Conservation (phyloP, 2,888 invertebrate genomes). For the Epinotia brunnichana region DNA sequence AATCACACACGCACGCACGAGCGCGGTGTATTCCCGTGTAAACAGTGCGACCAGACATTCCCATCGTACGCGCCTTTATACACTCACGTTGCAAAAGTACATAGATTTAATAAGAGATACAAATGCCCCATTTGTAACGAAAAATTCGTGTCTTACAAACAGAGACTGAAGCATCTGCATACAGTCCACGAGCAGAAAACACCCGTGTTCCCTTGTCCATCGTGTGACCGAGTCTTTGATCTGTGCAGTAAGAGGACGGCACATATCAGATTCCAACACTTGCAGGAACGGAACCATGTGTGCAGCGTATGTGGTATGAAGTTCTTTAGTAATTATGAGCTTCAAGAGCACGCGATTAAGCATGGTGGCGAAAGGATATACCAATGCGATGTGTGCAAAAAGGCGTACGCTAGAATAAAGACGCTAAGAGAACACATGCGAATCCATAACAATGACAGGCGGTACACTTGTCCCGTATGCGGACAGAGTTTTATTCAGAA, state of each 20-base stretch:
- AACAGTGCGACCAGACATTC: slow-evolving; percentile 68
- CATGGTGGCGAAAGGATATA: slow-evolving; percentile 82
- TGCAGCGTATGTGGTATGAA: slow-evolving; percentile 81
- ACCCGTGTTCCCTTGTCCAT: slow-evolving; percentile 72
- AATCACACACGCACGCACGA: slow-evolving; percentile 74
- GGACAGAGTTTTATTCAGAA: slow-evolving; percentile 77
- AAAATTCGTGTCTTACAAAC: slow-evolving; percentile 75
- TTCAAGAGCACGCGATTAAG: slow-evolving; percentile 82
- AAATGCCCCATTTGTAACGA: slow-evolving; percentile 79
- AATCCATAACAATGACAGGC: slow-evolving; percentile 75
- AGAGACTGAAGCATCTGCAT: slow-evolving; percentile 72
- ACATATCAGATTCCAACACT: slow-evolving; percentile 74
- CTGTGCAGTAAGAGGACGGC: slow-evolving; percentile 74
- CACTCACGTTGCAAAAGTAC: slow-evolving; percentile 71
- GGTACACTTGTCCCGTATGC: slow-evolving; percentile 73
- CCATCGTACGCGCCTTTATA: slow-evolving; percentile 68
- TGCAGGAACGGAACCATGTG: slow-evolving; percentile 76
- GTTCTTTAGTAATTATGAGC: slow-evolving; percentile 82
- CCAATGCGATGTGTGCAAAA: slow-evolving; percentile 81
- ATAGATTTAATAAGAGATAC: slow-evolving; percentile 72
- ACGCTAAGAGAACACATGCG: slow-evolving; percentile 78
- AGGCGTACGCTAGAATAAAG: slow-evolving; percentile 75
- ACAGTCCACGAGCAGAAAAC: slow-evolving; percentile 73
- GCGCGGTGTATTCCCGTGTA: slow-evolving; percentile 71
- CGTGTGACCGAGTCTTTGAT: slow-evolving; percentile 74